Evolutionary conservation across 1,140 invertebrate genomes (phyloP).

Genomic region (Diabrotica virgifera): DNA sequence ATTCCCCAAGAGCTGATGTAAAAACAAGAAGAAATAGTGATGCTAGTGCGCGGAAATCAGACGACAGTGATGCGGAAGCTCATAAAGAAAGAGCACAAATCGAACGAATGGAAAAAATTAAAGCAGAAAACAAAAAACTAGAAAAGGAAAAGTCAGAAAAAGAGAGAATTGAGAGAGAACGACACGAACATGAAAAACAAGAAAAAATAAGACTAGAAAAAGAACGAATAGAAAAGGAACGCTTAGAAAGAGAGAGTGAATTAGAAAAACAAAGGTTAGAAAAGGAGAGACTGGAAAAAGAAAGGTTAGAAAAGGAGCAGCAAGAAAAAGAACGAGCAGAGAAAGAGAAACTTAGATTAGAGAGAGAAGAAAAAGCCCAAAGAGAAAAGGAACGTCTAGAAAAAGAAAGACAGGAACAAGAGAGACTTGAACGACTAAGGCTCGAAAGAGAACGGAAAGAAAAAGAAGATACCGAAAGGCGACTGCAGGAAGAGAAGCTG

Average conservation of each 20-base stretch:
- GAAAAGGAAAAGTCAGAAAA: slow-evolving; percentile 45
- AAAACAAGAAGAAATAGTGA: slow-evolving; percentile 49
- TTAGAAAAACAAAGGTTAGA: slow-evolving; percentile 45
- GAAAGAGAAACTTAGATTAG: slow-evolving; percentile 25
- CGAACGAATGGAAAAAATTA: slow-evolving; percentile 49
- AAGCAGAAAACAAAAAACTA: slow-evolving; percentile 52
- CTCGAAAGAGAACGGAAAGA: slow-evolving; percentile 33
- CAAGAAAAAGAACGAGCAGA: slow-evolving; percentile 36
- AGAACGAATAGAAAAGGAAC: slow-evolving; percentile 43
- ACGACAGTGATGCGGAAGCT: slow-evolving; percentile 31
- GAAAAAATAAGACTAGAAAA: slow-evolving; percentile 49
- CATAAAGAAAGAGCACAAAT: slow-evolving; percentile 37
- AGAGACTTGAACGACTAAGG: slow-evolving; percentile 34
- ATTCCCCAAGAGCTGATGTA: slow-evolving; percentile 39
- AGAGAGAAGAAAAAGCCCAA: slow-evolving; percentile 43
- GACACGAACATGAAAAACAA: slow-evolving; percentile 51
- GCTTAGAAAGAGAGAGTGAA: slow-evolving; percentile 40
- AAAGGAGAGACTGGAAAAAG: slow-evolving; percentile 42
- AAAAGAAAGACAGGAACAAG: slow-evolving; percentile 38
- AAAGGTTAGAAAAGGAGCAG: slow-evolving; percentile 40
- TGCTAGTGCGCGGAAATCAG: slow-evolving; percentile 33
- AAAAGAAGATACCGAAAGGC: slow-evolving; percentile 32
- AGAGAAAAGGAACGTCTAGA: slow-evolving; percentile 42
- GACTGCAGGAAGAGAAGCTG: slow-evolving; percentile 33
- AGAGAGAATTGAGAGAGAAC: slow-evolving; percentile 45